Percentiles rank a stretch among this genome's conserved stretches.
Evolutionary conservation across 2,888 invertebrate genomes (phyloP).

Genomic region (Lingula anatina): DNA sequence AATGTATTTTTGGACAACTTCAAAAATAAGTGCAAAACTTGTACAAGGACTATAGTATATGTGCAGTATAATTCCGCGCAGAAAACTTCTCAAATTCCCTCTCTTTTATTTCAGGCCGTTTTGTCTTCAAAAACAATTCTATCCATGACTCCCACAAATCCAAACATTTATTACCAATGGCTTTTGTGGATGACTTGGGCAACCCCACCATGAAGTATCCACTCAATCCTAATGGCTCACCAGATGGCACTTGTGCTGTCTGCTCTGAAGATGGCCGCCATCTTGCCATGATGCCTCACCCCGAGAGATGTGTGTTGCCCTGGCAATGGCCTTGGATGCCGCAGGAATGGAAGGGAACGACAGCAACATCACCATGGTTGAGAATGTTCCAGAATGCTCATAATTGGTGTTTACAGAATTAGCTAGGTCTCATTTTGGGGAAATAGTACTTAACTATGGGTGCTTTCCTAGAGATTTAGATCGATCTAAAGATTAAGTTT

Average conservation of each 20-base stretch:
- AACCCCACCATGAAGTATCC: conserved; percentile 67
- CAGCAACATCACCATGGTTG: conserved; percentile 78
- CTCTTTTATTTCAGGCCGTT: no score
- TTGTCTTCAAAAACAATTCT: conserved; percentile 54
- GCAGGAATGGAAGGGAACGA: conserved; percentile 14
- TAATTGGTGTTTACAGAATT: conserved; percentile 42
- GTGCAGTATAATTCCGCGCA: no score
- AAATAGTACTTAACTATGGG: no score
- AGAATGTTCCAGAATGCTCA: conserved; percentile 83
- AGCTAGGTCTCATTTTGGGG: no score
- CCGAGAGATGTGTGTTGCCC: conserved; percentile 82
- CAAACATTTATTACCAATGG: conserved; percentile 68
- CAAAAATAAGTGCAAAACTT: no score
- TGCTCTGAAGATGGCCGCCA: conserved; percentile 88
- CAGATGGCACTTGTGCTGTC: conserved; percentile 80
- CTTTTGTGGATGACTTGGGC: conserved; percentile 78
- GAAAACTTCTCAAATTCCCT: no score
- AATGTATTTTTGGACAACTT: no score
- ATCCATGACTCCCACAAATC: conserved; percentile 37
- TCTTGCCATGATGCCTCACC: conserved; percentile 98
- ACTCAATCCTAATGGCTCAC: conserved; percentile 69
- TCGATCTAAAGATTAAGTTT: no score
- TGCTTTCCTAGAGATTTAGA: no score
- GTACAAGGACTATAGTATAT: no score
- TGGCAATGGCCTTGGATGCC: conserved; percentile 73